Evolutionary conservation across 2,113 vertebrate species (phyloP).

Genomic region (Hemiprocne comata): DNA sequence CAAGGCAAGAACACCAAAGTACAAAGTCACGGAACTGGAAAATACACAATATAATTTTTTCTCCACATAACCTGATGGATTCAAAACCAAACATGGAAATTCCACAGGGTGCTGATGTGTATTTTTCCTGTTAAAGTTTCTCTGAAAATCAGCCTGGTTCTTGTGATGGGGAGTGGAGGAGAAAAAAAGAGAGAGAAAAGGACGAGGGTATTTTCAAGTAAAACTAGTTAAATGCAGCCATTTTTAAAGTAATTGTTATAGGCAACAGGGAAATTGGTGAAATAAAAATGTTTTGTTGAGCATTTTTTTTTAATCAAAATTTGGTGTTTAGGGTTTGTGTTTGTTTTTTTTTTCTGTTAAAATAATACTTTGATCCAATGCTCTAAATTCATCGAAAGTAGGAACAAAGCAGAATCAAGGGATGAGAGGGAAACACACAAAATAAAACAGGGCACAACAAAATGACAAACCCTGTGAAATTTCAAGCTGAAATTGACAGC

Average conservation of each 20-base stretch:
- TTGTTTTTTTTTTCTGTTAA: background rate
- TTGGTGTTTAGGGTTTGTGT: background rate
- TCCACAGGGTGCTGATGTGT: background rate
- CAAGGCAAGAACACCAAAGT: background rate
- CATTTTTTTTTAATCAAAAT: background rate
- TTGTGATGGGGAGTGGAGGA: background rate
- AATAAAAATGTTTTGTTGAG: background rate
- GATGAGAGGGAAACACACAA: background rate
- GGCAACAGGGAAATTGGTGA: background rate
- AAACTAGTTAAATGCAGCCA: background rate
- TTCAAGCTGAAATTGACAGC: background rate
- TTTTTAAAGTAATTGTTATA: background rate
- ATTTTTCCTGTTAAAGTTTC: background rate
- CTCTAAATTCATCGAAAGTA: background rate
- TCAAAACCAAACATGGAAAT: constrained; percentile 12
- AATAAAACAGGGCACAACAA: background rate
- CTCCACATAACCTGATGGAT: background rate
- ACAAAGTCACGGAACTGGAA: background rate
- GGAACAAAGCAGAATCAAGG: background rate
- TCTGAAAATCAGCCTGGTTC: background rate
- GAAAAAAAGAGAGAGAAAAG: background rate
- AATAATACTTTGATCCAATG: background rate
- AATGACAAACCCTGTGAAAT: background rate
- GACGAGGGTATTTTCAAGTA: background rate
- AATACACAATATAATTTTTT: background rate